Base-by-base conservation (phyloP, 2,888 invertebrate species). In the Tridacna crocea region DNA sequence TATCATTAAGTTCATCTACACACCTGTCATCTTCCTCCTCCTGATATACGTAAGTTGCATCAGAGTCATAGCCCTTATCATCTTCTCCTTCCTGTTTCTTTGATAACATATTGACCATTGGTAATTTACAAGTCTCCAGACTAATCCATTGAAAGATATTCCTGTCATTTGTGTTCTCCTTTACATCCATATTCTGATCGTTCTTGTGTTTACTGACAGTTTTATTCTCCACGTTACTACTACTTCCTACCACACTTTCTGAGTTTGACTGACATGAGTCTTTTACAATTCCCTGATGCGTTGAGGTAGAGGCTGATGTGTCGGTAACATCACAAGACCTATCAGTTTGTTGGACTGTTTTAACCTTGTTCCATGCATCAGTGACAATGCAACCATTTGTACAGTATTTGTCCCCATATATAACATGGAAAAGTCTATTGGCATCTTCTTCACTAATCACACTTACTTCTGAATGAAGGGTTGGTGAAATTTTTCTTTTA, bases 381-480 rank as follows among this genome's bases (percentile, higher is more conserved):
- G 27, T 19, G 11, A 70, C 48, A 47, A 70, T 70, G 24, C 70
- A 70, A 24, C 51, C 70, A 70, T 51, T 70, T 4, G 24, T 15
- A 51, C 70, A 70, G 8, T 48, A n/a, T 1, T 22, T 48, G 11
- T 26, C 51, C 13, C 17, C 11, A 70, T 51, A 70, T 22, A 47
- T 22, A 51, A 51, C 22, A 70, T 70, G 70, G 26, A 26, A 70
- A 10, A 70, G 51, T 51, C 51, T 70, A 3, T 47, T 47, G 0
- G 70, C 70, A 70, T 70, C 26, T 26, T 70, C 26, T 11, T 48
- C 51, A 48, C 51, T 70, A 6, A 70, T 70, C 15, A 70, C 51
- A 51, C 70, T 70, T 24, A 47, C 22, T 51, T 70, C 47, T 26
- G 22, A 12, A 51, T 22, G 48, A n/a, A 51, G 22, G 6, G 8